Evolutionary conservation across 1,140 invertebrate species (phyloP), one percentile per base, ranked within the genome.

Genomic region (Aphidius ervi): DNA sequence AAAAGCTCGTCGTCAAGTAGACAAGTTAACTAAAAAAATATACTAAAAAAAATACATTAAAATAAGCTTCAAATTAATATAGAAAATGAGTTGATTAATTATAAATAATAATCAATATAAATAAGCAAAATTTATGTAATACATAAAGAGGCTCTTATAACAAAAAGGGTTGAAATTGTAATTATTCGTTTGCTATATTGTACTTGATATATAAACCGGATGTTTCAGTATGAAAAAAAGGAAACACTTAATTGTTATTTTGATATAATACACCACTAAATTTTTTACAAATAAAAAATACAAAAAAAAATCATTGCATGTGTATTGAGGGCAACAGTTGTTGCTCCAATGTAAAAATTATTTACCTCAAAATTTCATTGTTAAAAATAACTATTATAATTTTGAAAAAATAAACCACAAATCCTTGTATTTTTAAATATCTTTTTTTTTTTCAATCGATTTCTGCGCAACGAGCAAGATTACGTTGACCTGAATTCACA

Each of bases 171-270:
- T 31, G 23, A 31, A 31, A 31, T 31, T 31, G 4, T 31, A 31
- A 31, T 31, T 31, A 31, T 31, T 31, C 4, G 23, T 31, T 31
- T 23, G 42, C 48, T 48, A 57, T 62, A 42, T 46, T 60, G 43
- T 43, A 23, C 16, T 16, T 16, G 16, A 16, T 61, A 31, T 61
- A 31, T 40, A 20, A 47, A 52, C 58, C 47, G 58, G 62, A 63
- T 60, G 54, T 63, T 61, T 61, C 16, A 57, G 47, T 56, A 53
- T 46, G 8, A 47, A 53, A 49, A 55, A 31, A 40, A 59, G 53
- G 52, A 63, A 63, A 59, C 49, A 48, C 48, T 52, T 63, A 60
- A 63, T 63, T 63, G 62, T 63, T 56, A 63, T 63, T 31, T 31
- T 59, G 58, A 63, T 16, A 16, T 16, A 16, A 16, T 63, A 56